phyloP scores from a whole-genome alignment of 2,113 vertebrate species.

The Microcebus lehilahytsara region DNA sequence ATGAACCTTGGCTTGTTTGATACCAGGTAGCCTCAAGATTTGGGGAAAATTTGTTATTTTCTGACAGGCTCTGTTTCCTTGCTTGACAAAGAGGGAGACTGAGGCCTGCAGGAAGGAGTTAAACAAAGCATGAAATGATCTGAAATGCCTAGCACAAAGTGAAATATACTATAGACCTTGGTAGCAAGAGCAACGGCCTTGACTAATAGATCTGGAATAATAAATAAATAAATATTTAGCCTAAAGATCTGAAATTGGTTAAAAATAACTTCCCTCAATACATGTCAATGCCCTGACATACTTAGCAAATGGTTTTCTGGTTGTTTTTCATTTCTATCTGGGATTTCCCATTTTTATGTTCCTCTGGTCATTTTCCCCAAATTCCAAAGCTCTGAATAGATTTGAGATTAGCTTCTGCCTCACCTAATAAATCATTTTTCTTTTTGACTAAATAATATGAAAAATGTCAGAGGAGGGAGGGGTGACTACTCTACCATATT shows the following conservation, averaged over 20 bases:
- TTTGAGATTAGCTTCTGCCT: background rate
- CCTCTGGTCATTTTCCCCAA: background rate
- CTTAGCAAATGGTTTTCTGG: background rate
- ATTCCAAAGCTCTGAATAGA: background rate
- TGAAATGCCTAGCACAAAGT: too few species aligned
- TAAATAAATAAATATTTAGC: too few species aligned
- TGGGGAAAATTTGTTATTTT: background rate
- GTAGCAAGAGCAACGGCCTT: background rate
- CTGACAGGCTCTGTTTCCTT: background rate
- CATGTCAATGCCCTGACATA: rapidly evolving
- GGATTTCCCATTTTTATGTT: background rate
- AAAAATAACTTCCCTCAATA: background rate
- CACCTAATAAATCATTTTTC: background rate
- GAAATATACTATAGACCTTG: background rate
- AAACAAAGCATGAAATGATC: background rate
- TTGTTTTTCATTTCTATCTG: background rate
- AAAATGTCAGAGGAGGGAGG: background rate
- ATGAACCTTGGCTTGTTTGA: rapidly evolving
- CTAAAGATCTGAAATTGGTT: background rate
- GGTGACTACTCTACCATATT: background rate
- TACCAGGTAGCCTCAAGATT: background rate
- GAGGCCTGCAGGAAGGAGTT: background rate
- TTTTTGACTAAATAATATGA: background rate
- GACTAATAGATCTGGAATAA: background rate
- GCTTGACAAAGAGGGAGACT: too few species aligned